Evolutionary conservation across 2,888 invertebrate species (phyloP), one percentile per base, ranked within the genome.

Genomic region (Exephanes ischioxanthus): DNA sequence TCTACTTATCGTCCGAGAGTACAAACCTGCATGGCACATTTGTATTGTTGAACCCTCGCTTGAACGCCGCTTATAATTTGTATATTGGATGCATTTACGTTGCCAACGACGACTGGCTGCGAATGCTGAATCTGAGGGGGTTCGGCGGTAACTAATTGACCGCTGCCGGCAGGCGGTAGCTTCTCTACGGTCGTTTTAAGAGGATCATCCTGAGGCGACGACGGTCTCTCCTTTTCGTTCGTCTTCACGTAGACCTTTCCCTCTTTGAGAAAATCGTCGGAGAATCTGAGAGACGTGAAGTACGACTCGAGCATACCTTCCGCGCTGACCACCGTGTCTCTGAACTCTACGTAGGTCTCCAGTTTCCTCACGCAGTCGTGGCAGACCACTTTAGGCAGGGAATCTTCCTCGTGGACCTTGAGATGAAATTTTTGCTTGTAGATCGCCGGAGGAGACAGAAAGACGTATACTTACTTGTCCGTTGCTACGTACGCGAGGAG

Each of bases 331-430:
- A 96, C 96, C 68, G 96, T 95, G 88, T 96, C 95, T 77, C 96
- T 94, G 92, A 96, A 96, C 66, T 95, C 95, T 83, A 95, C 95
- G 86, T 95, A 95, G 55, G 94, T 95, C 86, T 97, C 96, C 82
- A 97, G 91, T 88, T 95, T 95, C 88, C 95, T 95, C 55, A 96
- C 93, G 90, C 97, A 97, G 84, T 95, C 95, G 14, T 95, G 94
- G 91, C 97, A 97, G 16, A 97, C 95, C 30, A 96, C 96, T 94
- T 97, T 97, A 66, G 97, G 97, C 86, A 97, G 93, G 45, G 96
- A 96, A 93, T 97, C 97, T 89, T 96, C 95, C 92, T 96, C 96
- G 87, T 95, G 95, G 16, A 97, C 95, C 96, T 96, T 78, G 91
- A 94, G 87, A 63, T 4, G 80, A 71, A 76, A 87, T 70, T 55